Evolutionary conservation across 1,140 invertebrate species (phyloP).

Genomic region (Patella vulgata): DNA sequence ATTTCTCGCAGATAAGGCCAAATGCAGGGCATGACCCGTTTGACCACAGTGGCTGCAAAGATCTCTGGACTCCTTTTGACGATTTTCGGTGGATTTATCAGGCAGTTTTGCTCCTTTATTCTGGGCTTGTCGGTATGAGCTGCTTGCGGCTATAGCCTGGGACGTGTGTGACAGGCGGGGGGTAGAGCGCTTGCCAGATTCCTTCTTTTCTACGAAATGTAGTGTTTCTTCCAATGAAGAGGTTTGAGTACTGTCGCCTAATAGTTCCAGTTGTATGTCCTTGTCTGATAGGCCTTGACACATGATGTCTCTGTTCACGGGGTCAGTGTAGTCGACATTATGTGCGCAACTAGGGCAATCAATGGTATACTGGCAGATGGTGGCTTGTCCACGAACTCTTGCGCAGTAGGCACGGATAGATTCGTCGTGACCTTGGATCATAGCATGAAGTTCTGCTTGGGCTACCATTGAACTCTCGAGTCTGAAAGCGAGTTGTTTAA

Average conservation of each 20-base stretch:
- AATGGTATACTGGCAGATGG: conserved; percentile 23
- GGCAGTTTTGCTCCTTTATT: too few species aligned
- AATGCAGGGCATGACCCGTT: too few species aligned
- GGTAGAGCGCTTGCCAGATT: conserved; percentile 28
- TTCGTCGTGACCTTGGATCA: conserved; percentile 34
- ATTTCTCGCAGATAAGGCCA: too few species aligned
- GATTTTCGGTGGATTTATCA: too few species aligned
- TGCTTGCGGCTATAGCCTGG: background rate
- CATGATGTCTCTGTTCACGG: conserved; percentile 25
- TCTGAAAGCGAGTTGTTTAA: conserved; percentile 18
- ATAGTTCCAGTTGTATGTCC: conserved; percentile 32
- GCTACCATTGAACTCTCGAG: conserved; percentile 37
- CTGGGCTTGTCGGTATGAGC: too few species aligned
- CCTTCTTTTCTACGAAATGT: conserved; percentile 31
- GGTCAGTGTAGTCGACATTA: conserved; percentile 29
- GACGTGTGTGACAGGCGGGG: conserved; percentile 15
- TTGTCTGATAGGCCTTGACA: too few species aligned
- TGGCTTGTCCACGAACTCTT: conserved; percentile 22
- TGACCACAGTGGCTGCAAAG: too few species aligned
- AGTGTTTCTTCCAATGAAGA: conserved; percentile 26
- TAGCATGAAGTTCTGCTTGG: conserved; percentile 25
- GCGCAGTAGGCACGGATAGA: conserved; percentile 24
- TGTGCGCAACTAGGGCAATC: conserved; percentile 19
- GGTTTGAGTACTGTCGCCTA: conserved; percentile 26
- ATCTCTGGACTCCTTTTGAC: too few species aligned